Evolutionary conservation across 30 jellyfish, hydroid and myxozoan genomes (phyloP), one percentile per base, ranked within the genome.

Genomic region (Aurelia aurita complex sp. Pacific): DNA sequence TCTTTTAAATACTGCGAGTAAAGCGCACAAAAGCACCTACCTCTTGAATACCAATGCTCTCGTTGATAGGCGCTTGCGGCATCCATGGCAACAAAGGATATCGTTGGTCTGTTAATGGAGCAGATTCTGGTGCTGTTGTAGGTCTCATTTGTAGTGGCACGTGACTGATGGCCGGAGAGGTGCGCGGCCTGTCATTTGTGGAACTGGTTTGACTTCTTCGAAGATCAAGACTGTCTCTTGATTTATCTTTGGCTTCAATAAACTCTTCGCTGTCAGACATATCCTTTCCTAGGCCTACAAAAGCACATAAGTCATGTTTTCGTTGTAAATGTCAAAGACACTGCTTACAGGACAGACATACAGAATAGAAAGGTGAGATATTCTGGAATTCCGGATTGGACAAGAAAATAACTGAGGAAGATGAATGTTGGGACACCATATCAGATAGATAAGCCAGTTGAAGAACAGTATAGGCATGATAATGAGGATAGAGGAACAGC

Each of bases 271-370:
- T 89, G 55, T 91, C 98, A 33, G 98, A 91, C 46, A 91, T 54
- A 60, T 91, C 98, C 63, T 53, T 78, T 4, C 98, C 98, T 63
- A 91, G 55, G 18, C 98, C 98, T 91, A 50, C 32, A 57, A 40
- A 8, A 32, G 32, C 17, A 67, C 1, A 42, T 10, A 1, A 4
- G 57, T 43, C 10, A 43, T 46, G 57, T 46, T 46, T 6, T 46
- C 57, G 12, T 43, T 10, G 54, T 43, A 46, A 9, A 46, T 46
- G 57, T 46, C 57, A 46, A 23, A 46, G 57, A 46, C 57, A 9
- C 8, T 46, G 15, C 57, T 0, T 46, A 46, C 15, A 46, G 15
- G 57, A 46, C 14, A 46, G 57, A 46, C 15, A 46, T 6, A 4
- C 29, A 1, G 14, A 46, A 14, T 46, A 46, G 57, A 46, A 7